Conservation (phyloP, 2,113 vertebrate genomes). For the Ploceus nigricollis region DNA sequence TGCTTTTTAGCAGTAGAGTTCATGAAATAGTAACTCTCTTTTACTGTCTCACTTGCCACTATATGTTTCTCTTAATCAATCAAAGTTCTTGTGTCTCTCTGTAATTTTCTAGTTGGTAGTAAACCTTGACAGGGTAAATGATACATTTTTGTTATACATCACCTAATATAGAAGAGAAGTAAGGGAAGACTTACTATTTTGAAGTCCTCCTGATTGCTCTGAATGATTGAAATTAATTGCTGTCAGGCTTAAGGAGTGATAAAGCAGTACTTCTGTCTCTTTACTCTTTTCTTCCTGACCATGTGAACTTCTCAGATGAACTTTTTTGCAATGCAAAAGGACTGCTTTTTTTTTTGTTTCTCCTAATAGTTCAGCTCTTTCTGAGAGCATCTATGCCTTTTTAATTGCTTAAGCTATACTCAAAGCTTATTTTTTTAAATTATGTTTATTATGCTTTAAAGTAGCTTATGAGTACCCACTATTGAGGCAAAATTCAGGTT, state of each 20-base stretch:
- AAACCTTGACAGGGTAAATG: neutral
- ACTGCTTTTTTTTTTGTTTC: neutral
- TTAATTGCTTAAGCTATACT: neutral
- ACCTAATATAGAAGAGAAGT: neutral
- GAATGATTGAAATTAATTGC: neutral
- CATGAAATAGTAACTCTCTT: neutral
- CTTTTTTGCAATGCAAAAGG: neutral
- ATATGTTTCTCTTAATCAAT: neutral
- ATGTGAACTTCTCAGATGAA: neutral
- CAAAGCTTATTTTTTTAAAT: neutral
- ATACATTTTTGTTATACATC: neutral
- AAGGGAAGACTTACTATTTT: neutral
- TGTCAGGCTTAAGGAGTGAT: neutral
- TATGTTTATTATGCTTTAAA: neutral
- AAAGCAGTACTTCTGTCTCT: neutral
- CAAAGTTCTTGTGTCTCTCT: neutral
- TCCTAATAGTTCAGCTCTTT: neutral
- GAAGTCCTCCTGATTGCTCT: neutral
- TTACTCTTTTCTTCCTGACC: neutral
- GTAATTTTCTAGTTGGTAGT: neutral
- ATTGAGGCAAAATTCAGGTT: neutral
- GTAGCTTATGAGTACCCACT: neutral
- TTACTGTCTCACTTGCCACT: neutral
- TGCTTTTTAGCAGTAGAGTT: neutral
- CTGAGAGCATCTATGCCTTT: neutral